phyloP scores from a whole-genome alignment of 1,140 invertebrate genomes.

The Drosophila ficusphila region DNA sequence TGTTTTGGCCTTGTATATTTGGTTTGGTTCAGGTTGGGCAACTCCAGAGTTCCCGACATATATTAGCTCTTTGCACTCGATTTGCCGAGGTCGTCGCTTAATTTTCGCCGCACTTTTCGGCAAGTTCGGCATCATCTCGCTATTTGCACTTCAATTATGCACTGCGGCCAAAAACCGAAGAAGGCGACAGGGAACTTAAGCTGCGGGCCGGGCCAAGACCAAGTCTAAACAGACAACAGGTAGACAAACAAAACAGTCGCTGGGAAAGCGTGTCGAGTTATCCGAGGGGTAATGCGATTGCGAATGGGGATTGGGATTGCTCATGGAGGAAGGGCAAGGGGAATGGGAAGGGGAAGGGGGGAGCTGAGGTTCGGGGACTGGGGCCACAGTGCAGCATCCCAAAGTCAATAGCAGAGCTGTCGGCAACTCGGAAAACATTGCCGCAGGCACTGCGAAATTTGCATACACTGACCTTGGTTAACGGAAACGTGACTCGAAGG shows the following conservation, averaged over 20 bases:
- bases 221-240: slow-evolving; percentile 57
- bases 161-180: slow-evolving; percentile 13
- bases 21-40: background rate
- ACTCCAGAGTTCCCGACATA: background rate
- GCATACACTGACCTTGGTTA: slow-evolving; percentile 13
- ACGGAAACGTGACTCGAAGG: background rate
- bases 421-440: background rate
- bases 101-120: slow-evolving; percentile 14
- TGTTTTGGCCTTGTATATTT: background rate
- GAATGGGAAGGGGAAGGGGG: background rate
- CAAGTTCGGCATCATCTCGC: slow-evolving; percentile 1
- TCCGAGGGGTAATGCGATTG: background rate
- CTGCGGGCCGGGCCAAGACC: slow-evolving; percentile 23
- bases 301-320: background rate
- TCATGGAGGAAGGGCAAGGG: background rate
- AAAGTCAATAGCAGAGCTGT: slow-evolving; percentile 30
- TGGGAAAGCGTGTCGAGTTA: slow-evolving; percentile 33
- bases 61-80: slow-evolving; percentile 27
- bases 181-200: background rate
- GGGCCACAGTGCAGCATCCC: slow-evolving; percentile 15
- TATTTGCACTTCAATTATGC: slow-evolving; percentile 66
- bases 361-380: background rate
- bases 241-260: slow-evolving; percentile 45
- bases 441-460: background rate
- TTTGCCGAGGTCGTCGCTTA: background rate